phyloP scores from a whole-genome alignment of 2,797 vertebrate genomes.

The Myotis findleyi region DNA sequence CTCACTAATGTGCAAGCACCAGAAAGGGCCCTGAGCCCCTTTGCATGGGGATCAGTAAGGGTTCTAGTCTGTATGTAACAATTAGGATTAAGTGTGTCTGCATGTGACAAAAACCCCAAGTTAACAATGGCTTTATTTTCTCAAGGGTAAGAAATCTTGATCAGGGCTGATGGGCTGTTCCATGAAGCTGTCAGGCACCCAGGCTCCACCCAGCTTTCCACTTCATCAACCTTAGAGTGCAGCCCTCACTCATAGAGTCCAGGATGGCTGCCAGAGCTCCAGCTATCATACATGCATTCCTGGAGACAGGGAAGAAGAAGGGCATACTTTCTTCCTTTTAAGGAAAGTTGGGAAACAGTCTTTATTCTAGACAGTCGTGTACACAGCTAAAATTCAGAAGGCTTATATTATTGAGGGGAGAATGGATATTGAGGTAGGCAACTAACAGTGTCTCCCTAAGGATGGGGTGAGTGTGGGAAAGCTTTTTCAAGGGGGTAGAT shows the following conservation, averaged over 20 bases:
- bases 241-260: background rate
- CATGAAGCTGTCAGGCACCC: background rate
- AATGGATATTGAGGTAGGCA: background rate
- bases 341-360: background rate
- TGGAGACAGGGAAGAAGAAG: background rate
- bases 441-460: background rate
- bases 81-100: background rate
- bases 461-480: background rate
- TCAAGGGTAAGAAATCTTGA: background rate
- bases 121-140: background rate
- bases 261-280: background rate
- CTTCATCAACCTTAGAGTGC: background rate
- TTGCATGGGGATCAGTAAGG: background rate
- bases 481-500: background rate
- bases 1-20: background rate
- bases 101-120: background rate
- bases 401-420: background rate
- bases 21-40: background rate
- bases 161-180: background rate
- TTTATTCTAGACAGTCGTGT: background rate
- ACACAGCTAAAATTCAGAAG: background rate
- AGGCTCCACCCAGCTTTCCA: background rate
- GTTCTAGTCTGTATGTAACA: background rate
- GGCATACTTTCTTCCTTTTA: background rate
- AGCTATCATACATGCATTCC: background rate